Percentiles rank a stretch among this genome's conserved stretches.
phyloP scores from a whole-genome alignment of 2,888 invertebrate species.

The Acheta domesticus region DNA sequence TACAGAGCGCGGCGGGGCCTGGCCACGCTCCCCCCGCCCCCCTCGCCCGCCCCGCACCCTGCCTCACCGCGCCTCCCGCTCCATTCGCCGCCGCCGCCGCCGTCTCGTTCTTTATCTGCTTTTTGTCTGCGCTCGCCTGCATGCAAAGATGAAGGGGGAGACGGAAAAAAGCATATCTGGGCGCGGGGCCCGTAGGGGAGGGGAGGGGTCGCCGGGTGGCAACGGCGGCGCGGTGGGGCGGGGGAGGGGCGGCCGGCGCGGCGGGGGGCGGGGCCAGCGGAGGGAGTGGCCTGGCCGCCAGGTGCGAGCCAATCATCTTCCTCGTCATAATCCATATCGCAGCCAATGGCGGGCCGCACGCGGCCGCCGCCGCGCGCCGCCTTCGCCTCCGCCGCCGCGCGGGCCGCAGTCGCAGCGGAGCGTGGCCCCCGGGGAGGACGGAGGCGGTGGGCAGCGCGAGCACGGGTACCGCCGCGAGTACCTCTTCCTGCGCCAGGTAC shows the following conservation, averaged over 20 bases:
- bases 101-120: neutral
- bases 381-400: no score
- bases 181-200: neutral
- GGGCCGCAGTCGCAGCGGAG: no score
- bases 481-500: no score
- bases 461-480: no score
- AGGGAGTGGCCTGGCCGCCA: neutral
- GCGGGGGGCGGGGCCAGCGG: neutral
- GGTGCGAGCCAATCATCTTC: conserved; percentile 9
- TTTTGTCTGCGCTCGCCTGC: conserved; percentile 11
- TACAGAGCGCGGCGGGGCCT: neutral
- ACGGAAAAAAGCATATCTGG: neutral
- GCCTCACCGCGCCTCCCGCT: neutral
- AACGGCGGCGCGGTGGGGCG: neutral
- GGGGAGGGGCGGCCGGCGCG: neutral
- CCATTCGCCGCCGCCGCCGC: neutral
- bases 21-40: neutral
- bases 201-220: neutral
- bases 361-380: neutral
- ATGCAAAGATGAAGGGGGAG: conserved; percentile 18
- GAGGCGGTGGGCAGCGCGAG: no score
- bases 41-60: neutral
- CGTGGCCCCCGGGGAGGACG: no score
- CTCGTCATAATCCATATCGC: conserved; percentile 18
- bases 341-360: neutral